Evolutionary conservation across 2,888 invertebrate species (phyloP).

Genomic region (Podotricha telesiphe): DNA sequence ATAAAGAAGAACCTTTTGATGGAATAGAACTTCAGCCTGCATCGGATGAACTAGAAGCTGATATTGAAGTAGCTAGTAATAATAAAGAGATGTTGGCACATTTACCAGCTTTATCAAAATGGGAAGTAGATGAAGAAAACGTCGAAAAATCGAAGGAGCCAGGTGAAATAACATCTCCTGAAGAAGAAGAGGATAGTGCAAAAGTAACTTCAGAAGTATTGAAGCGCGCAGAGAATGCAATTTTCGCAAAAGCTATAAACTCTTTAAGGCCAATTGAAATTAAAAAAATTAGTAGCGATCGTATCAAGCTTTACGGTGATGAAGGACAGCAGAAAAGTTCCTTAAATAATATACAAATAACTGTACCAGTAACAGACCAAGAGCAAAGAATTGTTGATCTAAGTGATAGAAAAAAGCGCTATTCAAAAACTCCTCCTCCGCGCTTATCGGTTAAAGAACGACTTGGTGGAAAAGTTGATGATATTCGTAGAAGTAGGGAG

Average conservation of each 20-base stretch:
- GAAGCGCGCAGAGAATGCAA: constrained; percentile 95
- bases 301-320: constrained; percentile 86
- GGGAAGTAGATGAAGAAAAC: constrained; percentile 90
- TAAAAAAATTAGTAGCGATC: constrained; percentile 88
- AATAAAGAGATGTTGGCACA: constrained; percentile 87
- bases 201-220: constrained; percentile 94
- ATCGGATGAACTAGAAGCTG: constrained; percentile 82
- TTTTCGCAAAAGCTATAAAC: constrained; percentile 94
- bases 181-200: constrained; percentile 81
- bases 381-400: constrained; percentile 78
- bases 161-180: constrained; percentile 76
- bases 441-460: constrained; percentile 91
- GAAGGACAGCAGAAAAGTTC: constrained; percentile 67
- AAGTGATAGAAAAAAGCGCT: constrained; percentile 71
- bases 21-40: constrained; percentile 84
- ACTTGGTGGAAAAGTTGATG: constrained; percentile 89
- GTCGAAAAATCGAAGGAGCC: constrained; percentile 72
- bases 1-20: constrained; percentile 81
- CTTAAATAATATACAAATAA: constrained; percentile 81
- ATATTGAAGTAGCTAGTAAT: constrained; percentile 64
- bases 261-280: constrained; percentile 91
- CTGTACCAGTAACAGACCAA: constrained; percentile 75
- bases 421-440: constrained; percentile 83
- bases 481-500: constrained; percentile 79
- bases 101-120: constrained; percentile 92